A percentile compares a stretch with the other conserved stretches of the same genome.
phyloP scores from a whole-genome alignment of 2,888 invertebrate genomes.

The Aporophyla lueneburgensis region DNA sequence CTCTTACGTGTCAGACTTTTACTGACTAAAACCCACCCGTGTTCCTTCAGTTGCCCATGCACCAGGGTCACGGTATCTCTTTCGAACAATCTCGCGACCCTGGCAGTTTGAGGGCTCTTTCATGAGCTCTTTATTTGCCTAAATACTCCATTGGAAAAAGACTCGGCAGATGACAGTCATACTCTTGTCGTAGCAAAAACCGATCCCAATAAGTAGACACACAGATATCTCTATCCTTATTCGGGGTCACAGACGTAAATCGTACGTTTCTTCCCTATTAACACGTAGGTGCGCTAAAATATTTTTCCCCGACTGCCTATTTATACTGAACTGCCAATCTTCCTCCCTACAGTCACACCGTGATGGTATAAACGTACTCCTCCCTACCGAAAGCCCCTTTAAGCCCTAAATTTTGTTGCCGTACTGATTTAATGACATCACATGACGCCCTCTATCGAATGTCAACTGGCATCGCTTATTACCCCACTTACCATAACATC shows the following conservation, averaged over 20 bases:
- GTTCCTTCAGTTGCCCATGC: too few species aligned
- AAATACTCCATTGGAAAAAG: background rate
- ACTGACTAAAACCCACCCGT: too few species aligned
- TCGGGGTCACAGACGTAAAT: slow-evolving; percentile 7
- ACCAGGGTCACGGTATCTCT: too few species aligned
- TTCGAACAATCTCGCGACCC: too few species aligned
- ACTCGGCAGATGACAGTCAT: background rate
- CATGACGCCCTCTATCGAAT: slow-evolving; percentile 89
- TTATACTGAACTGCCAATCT: slow-evolving; percentile 60
- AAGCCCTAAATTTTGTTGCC: slow-evolving; percentile 87
- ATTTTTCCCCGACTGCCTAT: slow-evolving; percentile 55
- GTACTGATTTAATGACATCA: slow-evolving; percentile 91
- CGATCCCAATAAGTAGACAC: background rate
- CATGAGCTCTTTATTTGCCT: background rate
- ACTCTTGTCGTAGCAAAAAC: background rate
- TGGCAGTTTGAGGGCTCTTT: background rate
- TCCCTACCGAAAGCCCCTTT: slow-evolving; percentile 80
- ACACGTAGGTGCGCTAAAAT: slow-evolving; percentile 60
- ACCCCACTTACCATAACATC: slow-evolving; percentile 56
- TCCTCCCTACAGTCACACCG: slow-evolving; percentile 63
- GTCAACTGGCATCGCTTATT: slow-evolving; percentile 86
- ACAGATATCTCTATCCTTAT: background rate
- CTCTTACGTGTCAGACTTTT: too few species aligned
- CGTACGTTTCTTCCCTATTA: slow-evolving; percentile 33
- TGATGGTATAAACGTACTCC: slow-evolving; percentile 71